A percentile compares a stretch with the other conserved stretches of the same genome.
These are phyloP conservation scores for Buphagus erythrorhynchus DNA, from an alignment of 2,797 vertebrate genomes.

Conservation along the genomic window DNA sequence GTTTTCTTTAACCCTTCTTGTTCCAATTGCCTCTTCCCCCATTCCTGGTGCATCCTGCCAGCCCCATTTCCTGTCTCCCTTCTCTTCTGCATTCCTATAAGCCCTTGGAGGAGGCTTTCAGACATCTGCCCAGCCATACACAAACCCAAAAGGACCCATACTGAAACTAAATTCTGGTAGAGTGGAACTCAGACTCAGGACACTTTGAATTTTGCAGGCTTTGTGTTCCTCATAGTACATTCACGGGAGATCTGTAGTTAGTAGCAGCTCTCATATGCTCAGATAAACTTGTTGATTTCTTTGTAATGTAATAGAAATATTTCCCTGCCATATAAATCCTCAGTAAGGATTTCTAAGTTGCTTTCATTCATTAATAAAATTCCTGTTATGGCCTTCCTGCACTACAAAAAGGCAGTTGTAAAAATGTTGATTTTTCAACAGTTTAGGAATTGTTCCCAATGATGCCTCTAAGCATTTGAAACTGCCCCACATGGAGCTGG, in stretches of 20 bases:
- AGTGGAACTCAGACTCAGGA: not conserved
- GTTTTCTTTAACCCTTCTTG: not conserved
- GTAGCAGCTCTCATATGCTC: not conserved
- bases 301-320: not conserved
- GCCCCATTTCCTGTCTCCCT: not conserved
- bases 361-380: not conserved
- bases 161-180: not conserved
- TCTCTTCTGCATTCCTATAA: not conserved
- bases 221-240: not conserved
- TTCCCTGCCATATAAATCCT: not conserved
- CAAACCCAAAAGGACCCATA: not conserved
- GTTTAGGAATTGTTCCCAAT: not conserved
- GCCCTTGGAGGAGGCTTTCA: not conserved
- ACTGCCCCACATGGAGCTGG: not conserved
- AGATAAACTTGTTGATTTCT: not conserved
- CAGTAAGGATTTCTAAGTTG: not conserved
- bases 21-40: not conserved
- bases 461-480: conserved; percentile 21
- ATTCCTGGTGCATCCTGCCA: not conserved
- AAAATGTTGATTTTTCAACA: not conserved
- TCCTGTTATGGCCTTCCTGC: not conserved
- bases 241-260: not conserved
- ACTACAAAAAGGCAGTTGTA: not conserved
- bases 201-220: not conserved
- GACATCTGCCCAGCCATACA: not conserved